Percentiles rank a stretch among this genome's conserved stretches.
Conservation (phyloP, 2,888 invertebrate species). For the Pseudoips prasinana region DNA sequence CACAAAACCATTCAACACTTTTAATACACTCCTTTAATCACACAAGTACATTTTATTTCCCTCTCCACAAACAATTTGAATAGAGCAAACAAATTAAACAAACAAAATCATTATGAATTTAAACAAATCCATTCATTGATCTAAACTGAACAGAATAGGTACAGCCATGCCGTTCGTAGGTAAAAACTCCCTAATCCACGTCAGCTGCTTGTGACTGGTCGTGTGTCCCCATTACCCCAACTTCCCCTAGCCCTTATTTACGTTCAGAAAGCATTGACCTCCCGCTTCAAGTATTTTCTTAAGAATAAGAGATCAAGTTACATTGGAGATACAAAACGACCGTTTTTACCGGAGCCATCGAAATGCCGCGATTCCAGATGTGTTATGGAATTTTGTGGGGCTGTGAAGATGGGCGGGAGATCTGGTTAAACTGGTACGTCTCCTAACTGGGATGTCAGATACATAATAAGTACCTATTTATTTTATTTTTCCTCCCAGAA, state of each 20-base stretch:
- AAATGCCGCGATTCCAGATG: neutral
- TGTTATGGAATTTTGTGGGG: slow-evolving; percentile 6
- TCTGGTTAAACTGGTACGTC: slow-evolving; percentile 47
- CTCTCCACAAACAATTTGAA: neutral
- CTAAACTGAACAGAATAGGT: slow-evolving; percentile 38
- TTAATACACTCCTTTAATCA: too few relatives aligned
- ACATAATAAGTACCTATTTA: slow-evolving; percentile 63
- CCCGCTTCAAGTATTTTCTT: slow-evolving; percentile 31
- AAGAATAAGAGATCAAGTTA: slow-evolving; percentile 41
- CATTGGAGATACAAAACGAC: slow-evolving; percentile 29
- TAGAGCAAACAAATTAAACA: slow-evolving; percentile 7
- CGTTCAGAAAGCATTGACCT: slow-evolving; percentile 48
- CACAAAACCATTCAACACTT: too few relatives aligned
- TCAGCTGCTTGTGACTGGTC: slow-evolving; percentile 79
- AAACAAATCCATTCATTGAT: slow-evolving; percentile 25
- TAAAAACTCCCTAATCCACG: slow-evolving; percentile 77
- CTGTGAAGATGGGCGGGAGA: slow-evolving; percentile 10
- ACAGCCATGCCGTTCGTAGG: slow-evolving; percentile 63
- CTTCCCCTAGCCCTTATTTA: slow-evolving; percentile 58
- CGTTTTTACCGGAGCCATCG: slow-evolving; percentile 4
- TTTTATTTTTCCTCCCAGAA: slow-evolving; percentile 34
- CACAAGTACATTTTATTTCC: too few relatives aligned
- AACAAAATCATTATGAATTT: slow-evolving; percentile 23
- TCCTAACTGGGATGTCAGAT: slow-evolving; percentile 60
- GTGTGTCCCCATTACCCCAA: slow-evolving; percentile 42